Evolutionary conservation across 2,113 vertebrate genomes (phyloP), one percentile per base, ranked within the genome.

Genomic region (Pseudorhombus dupliciocellatus): DNA sequence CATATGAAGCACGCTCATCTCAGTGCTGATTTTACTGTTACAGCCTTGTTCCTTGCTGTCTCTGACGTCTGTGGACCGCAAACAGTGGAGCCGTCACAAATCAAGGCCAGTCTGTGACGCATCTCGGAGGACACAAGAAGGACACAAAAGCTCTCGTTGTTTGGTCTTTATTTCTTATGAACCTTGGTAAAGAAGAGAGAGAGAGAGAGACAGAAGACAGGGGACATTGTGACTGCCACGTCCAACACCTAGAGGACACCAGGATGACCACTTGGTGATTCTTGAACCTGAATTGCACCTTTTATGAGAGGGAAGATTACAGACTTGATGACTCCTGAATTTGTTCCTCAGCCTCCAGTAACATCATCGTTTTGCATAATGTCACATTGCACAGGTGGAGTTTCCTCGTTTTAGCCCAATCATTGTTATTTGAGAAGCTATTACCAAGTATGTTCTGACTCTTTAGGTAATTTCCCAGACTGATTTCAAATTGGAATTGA

Each of bases 211-310:
- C 1, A n/a, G 46, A 2, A 21, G n/a, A 20, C 4, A 21, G 20
- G 7, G 4, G 7, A 14, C 12, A n/a, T n/a, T n/a, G 20, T n/a
- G 46, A n/a, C 14, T n/a, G 1, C 20, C 7, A 20, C 16, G 7
- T n/a, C 46, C 0, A n/a, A 48, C 16, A n/a, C 46, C 46, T n/a
- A 3, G 7, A 48, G 20, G 46, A n/a, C 20, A n/a, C 18, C 8
- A 5, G 20, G 20, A 48, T 48, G 46, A n/a, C 46, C 6, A 9
- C 0, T 46, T 21, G 62, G 34, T 37, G 34, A 37, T 37, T 37
- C 34, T 37, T 37, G 12, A 22, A 12, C 69, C 51, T 73, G 28
- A 24, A 61, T 73, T 72, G 28, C 30, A 62, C 25, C 15, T 58
- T 40, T 46, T 57, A 4, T 40, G n/a, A 16, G 11, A 11, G 22